Evolutionary conservation across 2,888 invertebrate genomes (phyloP).

Genomic region (Druceiella hillmani): DNA sequence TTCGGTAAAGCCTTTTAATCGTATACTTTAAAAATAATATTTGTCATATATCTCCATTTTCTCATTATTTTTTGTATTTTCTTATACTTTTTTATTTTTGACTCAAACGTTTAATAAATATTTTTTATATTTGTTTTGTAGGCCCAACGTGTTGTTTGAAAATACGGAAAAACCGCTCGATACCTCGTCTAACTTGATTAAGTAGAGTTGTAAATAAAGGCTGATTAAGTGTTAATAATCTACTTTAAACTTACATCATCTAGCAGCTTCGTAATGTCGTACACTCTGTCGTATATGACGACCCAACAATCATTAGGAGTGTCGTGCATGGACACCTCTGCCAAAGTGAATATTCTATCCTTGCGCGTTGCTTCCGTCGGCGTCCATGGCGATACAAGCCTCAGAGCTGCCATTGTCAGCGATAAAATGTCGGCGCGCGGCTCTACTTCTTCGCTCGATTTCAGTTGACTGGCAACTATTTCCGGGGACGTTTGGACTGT

Average conservation of each 20-base stretch:
- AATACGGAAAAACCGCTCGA: too few relatives aligned
- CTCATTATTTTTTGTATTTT: too few relatives aligned
- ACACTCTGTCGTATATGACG: slow-evolving; percentile 81
- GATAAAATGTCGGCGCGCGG: slow-evolving; percentile 37
- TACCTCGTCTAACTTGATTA: too few relatives aligned
- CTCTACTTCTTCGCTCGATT: slow-evolving; percentile 31
- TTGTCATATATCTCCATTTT: too few relatives aligned
- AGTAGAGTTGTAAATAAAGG: too few relatives aligned
- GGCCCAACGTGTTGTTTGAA: too few relatives aligned
- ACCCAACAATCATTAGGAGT: slow-evolving; percentile 73
- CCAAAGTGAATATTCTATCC: slow-evolving; percentile 55
- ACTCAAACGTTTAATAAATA: too few relatives aligned
- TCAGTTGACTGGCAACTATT: slow-evolving; percentile 33
- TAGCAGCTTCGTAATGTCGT: slow-evolving; percentile 74
- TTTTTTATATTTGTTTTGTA: too few relatives aligned
- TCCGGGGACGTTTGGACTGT: slow-evolving; percentile 38
- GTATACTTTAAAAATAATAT: too few relatives aligned
- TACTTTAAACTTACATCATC: slow-evolving; percentile 49
- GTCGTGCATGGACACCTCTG: slow-evolving; percentile 74
- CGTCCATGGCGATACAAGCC: slow-evolving; percentile 45
- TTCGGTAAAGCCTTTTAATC: too few relatives aligned
- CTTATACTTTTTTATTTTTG: too few relatives aligned
- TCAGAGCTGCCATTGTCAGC: slow-evolving; percentile 46
- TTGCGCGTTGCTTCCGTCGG: slow-evolving; percentile 34
- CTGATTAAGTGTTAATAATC: not conserved